phyloP scores from a whole-genome alignment of 2,888 invertebrate genomes.

The Acronicta aceris region DNA sequence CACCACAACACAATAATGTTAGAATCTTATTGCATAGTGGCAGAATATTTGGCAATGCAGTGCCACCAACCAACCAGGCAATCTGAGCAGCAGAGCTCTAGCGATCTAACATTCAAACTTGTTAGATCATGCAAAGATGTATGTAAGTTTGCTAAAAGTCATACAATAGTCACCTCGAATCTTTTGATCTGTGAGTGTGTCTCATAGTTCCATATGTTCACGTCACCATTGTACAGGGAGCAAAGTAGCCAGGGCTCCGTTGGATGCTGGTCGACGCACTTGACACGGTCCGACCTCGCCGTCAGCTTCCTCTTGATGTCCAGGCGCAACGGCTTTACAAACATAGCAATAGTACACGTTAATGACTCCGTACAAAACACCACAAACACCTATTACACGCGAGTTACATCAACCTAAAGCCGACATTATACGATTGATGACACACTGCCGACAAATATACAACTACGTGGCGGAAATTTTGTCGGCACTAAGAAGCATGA shows the following conservation, averaged over 20 bases:
- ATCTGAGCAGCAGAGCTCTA: too few species aligned
- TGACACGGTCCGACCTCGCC: constrained; percentile 99
- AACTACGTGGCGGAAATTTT: constrained; percentile 68
- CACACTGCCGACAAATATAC: constrained; percentile 67
- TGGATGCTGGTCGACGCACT: constrained; percentile 99
- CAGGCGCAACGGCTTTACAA: constrained; percentile 95
- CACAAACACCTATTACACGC: constrained; percentile 57
- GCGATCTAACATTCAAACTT: background rate
- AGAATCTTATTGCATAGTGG: too few species aligned
- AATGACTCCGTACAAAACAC: constrained; percentile 45
- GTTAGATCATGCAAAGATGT: background rate
- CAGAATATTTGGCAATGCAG: too few species aligned
- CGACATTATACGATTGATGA: constrained; percentile 75
- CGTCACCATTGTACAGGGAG: constrained; percentile 99
- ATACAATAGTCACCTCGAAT: constrained; percentile 91
- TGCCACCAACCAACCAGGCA: too few species aligned
- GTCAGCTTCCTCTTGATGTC: constrained; percentile 99
- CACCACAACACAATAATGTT: too few species aligned
- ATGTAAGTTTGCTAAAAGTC: background rate
- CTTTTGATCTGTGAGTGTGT: constrained; percentile 95
- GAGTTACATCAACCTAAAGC: constrained; percentile 68
- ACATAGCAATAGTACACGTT: constrained; percentile 66
- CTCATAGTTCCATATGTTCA: constrained; percentile 99
- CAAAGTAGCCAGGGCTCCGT: constrained; percentile 99
- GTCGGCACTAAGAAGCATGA: constrained; percentile 18